A percentile compares a stretch with the other conserved stretches of the same genome.
Conservation (phyloP, 1,140 invertebrate genomes). For the Drosophila nigrodunni region DNA sequence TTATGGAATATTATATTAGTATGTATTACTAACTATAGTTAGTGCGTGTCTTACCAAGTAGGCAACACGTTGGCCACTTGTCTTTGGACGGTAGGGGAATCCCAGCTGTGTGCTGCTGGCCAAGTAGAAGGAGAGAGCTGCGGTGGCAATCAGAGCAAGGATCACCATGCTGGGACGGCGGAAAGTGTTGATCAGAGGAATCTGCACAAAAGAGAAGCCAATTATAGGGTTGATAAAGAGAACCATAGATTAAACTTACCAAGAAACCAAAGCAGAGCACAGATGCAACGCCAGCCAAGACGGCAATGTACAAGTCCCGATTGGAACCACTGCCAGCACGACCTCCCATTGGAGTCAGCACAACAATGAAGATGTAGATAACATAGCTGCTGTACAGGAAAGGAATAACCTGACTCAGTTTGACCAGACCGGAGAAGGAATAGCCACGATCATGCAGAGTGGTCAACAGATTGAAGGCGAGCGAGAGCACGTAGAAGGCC, state of each 20-base stretch:
- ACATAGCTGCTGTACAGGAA: conserved; percentile 87
- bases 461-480: conserved; percentile 58
- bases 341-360: conserved; percentile 89
- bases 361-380: conserved; percentile 88
- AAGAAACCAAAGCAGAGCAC: conserved; percentile 66
- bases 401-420: conserved; percentile 72
- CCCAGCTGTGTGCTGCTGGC: conserved; percentile 89
- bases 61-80: conserved; percentile 89
- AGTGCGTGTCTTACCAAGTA: conserved; percentile 86
- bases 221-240: too few relatives aligned
- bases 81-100: conserved; percentile 90
- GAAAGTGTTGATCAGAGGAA: conserved; percentile 72
- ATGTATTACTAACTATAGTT: not conserved
- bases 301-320: conserved; percentile 87
- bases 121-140: conserved; percentile 85
- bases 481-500: conserved; percentile 52
- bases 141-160: conserved; percentile 84
- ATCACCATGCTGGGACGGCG: conserved; percentile 63
- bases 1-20: not conserved
- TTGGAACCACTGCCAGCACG: conserved; percentile 86
- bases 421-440: conserved; percentile 86
- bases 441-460: conserved; percentile 84
- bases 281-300: conserved; percentile 84
- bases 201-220: conserved; percentile 33
- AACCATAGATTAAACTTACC: conserved; percentile 45